Base-by-base conservation (phyloP, 1,140 invertebrate genomes). In the Metopolophium dirhodum region DNA sequence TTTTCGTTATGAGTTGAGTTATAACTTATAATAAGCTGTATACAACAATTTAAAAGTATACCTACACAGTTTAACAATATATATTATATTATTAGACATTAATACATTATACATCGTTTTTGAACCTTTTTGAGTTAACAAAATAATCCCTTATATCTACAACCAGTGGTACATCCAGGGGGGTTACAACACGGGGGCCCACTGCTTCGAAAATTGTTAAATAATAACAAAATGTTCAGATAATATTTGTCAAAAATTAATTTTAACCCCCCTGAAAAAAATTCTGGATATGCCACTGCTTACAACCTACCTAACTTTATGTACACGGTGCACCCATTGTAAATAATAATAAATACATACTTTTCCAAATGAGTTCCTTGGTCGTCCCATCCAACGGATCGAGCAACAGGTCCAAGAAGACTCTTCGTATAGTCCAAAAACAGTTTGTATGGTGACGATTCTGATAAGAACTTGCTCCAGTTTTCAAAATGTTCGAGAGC, bases 401-500 rank as follows among this genome's bases (percentile, higher is more conserved):
- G 95, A 3, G 96, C 96, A 8, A 97, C 96, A 4, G 97, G 97
- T 11, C 95, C 95, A 18, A 97, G 94, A 11, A 97, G 94, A 93
- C 95, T 95, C 91, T 96, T 96, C 91, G 97, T 95, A 94, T 97
- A 97, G 49, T 96, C 95, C 35, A 97, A 95, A 94, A 97, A 97
- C 45, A 96, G 95, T 94, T 96, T 96, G 94, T 97, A 97, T 7
- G 96, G 96, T 0, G 96, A 95, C 93, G 97, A 96, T 94, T 97
- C 97, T 37, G 96, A 96, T 82, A 98, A 95, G 95, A 97, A 96
- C 91, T 96, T 95, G 94, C 96, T 96, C 96, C 97, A 97, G 14
- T 96, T 96, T 93, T 96, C 96, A 9, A 98, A 96, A 95, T 97
- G 97, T 93, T 96, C 95, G 0, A 97, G 95, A 0, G 97, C 97